phyloP scores from a whole-genome alignment of 2,113 vertebrate genomes.

The Pleuronectes platessa region DNA sequence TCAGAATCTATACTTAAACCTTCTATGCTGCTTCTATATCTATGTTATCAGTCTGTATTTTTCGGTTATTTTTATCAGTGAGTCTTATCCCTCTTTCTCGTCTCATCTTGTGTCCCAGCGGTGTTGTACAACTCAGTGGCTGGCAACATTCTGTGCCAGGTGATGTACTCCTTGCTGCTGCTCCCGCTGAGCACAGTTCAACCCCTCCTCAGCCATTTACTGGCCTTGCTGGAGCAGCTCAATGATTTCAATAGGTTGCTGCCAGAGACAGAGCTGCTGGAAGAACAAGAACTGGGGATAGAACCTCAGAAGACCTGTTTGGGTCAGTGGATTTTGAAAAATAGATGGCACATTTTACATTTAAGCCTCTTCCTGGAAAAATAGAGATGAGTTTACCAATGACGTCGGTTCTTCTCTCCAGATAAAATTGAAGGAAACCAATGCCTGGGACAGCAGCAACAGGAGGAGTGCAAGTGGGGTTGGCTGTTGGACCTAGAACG shows the following conservation, averaged over 20 bases:
- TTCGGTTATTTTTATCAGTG: slow-evolving; percentile 10
- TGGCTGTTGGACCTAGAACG: slow-evolving; percentile 86
- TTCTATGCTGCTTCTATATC: background rate
- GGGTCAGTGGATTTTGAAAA: slow-evolving; percentile 49
- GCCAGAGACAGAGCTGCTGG: slow-evolving; percentile 78
- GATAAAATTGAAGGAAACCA: slow-evolving; percentile 67
- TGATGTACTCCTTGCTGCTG: slow-evolving; percentile 85
- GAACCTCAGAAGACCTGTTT: slow-evolving; percentile 64
- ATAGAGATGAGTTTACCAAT: background rate
- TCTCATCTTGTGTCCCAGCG: slow-evolving; percentile 62
- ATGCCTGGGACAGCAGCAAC: slow-evolving; percentile 36
- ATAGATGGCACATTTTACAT: background rate
- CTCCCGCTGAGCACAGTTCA: slow-evolving; percentile 80
- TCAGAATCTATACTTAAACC: background rate
- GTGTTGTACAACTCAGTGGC: slow-evolving; percentile 84
- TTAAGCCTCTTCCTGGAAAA: no score
- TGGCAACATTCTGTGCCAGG: slow-evolving; percentile 84
- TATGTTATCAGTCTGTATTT: slow-evolving; percentile 2
- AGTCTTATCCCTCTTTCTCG: slow-evolving; percentile 2
- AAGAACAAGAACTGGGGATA: slow-evolving; percentile 76
- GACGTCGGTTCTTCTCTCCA: slow-evolving; percentile 30
- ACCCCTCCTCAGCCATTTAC: slow-evolving; percentile 81
- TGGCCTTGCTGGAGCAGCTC: slow-evolving; percentile 81
- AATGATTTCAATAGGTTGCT: slow-evolving; percentile 82
- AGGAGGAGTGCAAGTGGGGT: slow-evolving; percentile 74